phyloP scores from a whole-genome alignment of 1,140 invertebrate species.

The Ooceraea biroi region DNA sequence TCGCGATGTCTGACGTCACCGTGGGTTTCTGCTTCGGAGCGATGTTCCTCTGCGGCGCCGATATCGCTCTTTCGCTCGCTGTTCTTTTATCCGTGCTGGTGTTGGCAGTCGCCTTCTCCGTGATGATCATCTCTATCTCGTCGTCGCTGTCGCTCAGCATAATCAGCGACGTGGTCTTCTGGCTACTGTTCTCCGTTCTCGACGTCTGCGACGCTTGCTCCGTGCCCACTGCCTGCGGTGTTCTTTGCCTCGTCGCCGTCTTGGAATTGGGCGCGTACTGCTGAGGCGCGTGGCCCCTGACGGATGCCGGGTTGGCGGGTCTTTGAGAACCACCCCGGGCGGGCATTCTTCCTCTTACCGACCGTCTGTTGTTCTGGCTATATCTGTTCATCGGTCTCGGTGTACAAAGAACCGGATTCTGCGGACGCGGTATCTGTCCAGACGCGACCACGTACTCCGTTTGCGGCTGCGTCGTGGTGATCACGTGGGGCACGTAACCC shows the following conservation, averaged over 20 bases:
- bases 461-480: slow-evolving; percentile 39
- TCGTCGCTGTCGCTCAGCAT: slow-evolving; percentile 84
- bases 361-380: slow-evolving; percentile 40
- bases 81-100: slow-evolving; percentile 16
- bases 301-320: neutral
- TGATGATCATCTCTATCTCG: slow-evolving; percentile 84
- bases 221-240: no score
- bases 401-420: neutral
- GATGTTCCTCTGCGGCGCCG: neutral
- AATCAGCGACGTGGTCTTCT: slow-evolving; percentile 82
- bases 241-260: neutral
- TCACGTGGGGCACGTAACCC: slow-evolving; percentile 63
- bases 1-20: slow-evolving; percentile 68
- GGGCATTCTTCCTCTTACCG: slow-evolving; percentile 56
- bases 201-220: neutral
- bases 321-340: slow-evolving; percentile 11
- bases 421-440: neutral
- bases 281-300: neutral
- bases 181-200: neutral
- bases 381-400: neutral
- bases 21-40: slow-evolving; percentile 59
- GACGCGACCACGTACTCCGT: slow-evolving; percentile 13
- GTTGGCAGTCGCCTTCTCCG: slow-evolving; percentile 72
- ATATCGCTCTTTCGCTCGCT: neutral
- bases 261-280: neutral